Conservation (phyloP, 2,888 invertebrate species). For the Eupithecia subfuscata region DNA sequence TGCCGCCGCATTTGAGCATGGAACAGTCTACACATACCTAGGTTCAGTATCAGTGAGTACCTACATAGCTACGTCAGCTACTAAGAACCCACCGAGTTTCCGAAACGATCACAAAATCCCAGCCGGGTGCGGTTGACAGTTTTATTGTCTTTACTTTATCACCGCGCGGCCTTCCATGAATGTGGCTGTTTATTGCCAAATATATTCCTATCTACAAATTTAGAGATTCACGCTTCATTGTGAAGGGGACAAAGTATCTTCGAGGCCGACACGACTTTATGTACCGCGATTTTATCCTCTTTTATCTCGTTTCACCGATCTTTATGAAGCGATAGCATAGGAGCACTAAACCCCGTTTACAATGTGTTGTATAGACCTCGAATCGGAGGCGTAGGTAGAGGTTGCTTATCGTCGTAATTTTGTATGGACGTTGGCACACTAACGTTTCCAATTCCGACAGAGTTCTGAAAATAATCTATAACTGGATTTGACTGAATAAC, state of each 20-base stretch:
- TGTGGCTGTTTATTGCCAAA: constrained; percentile 46
- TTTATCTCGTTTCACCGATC: constrained; percentile 24
- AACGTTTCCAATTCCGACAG: not conserved
- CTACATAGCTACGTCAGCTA: not conserved
- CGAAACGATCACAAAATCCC: constrained; percentile 30
- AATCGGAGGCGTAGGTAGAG: not conserved
- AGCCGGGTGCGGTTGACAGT: constrained; percentile 51
- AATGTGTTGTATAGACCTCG: not conserved
- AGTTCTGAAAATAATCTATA: not conserved
- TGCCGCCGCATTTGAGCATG: no score
- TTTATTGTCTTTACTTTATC: constrained; percentile 51
- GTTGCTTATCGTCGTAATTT: not conserved
- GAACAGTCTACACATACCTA: not conserved
- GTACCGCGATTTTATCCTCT: constrained; percentile 22
- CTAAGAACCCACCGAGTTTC: constrained; percentile 5
- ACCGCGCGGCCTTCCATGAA: constrained; percentile 37
- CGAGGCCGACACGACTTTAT: constrained; percentile 22
- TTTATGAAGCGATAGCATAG: constrained; percentile 16
- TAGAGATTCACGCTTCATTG: constrained; percentile 37
- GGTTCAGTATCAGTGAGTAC: not conserved
- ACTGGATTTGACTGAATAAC: not conserved
- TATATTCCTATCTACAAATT: constrained; percentile 40
- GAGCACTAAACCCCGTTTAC: constrained; percentile 6
- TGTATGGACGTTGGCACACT: not conserved
- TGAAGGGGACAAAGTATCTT: constrained; percentile 32